These are phyloP conservation scores for Eriosoma lanigerum DNA, from an alignment of 1,140 invertebrate species.

Conservation along the genomic window DNA sequence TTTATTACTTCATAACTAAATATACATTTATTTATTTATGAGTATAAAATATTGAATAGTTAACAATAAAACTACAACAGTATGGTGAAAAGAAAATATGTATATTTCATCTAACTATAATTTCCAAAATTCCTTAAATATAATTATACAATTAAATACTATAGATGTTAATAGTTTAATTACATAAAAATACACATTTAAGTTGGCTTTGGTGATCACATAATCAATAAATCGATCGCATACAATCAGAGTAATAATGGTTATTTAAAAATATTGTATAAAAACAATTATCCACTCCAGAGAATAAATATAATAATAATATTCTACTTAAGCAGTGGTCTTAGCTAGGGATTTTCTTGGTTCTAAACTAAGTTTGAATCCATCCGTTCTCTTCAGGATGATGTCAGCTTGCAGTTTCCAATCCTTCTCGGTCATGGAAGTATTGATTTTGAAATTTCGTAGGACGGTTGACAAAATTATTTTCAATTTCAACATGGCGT, in stretches of 20 bases:
- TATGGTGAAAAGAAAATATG: slow-evolving; percentile 8
- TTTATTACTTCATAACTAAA: no score
- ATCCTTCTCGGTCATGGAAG: slow-evolving; percentile 69
- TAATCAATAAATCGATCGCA: neutral
- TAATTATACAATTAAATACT: slow-evolving; percentile 24
- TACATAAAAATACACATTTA: slow-evolving; percentile 18
- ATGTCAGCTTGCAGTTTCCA: slow-evolving; percentile 78
- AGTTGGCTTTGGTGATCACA: neutral
- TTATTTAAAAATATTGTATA: slow-evolving; percentile 13
- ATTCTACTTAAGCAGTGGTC: slow-evolving; percentile 23
- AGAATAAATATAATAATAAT: slow-evolving; percentile 4
- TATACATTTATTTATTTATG: no score
- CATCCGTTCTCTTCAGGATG: slow-evolving; percentile 78
- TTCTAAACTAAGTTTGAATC: slow-evolving; percentile 71
- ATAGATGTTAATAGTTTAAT: slow-evolving; percentile 7
- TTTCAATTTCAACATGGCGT: slow-evolving; percentile 84
- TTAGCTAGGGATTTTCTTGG: slow-evolving; percentile 61
- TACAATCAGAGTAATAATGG: neutral
- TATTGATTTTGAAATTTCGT: slow-evolving; percentile 74
- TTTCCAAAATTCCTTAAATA: slow-evolving; percentile 29
- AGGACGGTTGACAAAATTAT: slow-evolving; percentile 83
- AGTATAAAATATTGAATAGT: no score
- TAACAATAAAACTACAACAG: no score
- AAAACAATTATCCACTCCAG: slow-evolving; percentile 37
- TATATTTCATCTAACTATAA: slow-evolving; percentile 31